Evolutionary conservation across 2,113 vertebrate genomes (phyloP).

Genomic region (Falco punctatus): DNA sequence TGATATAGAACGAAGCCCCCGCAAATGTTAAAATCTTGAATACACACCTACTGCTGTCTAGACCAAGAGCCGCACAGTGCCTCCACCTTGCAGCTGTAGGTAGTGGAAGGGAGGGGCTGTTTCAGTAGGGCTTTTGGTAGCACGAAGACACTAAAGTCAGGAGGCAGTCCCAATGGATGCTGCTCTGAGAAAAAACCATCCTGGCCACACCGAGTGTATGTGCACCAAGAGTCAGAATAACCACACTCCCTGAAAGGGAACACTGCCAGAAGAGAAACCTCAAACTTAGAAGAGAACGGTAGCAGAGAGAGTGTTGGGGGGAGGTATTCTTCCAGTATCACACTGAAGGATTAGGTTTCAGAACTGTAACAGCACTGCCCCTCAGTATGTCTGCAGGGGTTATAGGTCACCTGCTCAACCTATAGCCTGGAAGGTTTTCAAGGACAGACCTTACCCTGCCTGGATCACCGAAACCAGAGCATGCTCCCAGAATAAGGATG

Average conservation of each 20-base stretch:
- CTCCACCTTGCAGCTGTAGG: neutral
- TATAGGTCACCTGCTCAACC: neutral
- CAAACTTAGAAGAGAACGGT: neutral
- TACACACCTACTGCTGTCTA: neutral
- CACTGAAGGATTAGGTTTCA: neutral
- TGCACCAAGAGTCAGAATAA: neutral
- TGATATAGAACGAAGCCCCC: neutral
- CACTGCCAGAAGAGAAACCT: neutral
- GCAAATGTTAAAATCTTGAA: neutral
- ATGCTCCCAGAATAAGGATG: neutral
- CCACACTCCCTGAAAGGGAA: neutral
- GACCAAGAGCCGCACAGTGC: neutral
- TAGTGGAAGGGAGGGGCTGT: neutral
- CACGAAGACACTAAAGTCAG: neutral
- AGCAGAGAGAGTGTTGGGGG: neutral
- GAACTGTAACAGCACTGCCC: neutral
- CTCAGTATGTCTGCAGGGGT: neutral
- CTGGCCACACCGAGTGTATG: fast-evolving
- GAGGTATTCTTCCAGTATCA: neutral
- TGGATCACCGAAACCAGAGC: neutral
- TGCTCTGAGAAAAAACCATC: neutral
- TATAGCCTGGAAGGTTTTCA: neutral
- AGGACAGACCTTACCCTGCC: neutral
- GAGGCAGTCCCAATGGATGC: neutral
- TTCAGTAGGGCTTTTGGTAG: neutral